These are phyloP conservation scores for Eilema caniola DNA, from an alignment of 2,888 invertebrate species.

Conservation along the genomic window DNA sequence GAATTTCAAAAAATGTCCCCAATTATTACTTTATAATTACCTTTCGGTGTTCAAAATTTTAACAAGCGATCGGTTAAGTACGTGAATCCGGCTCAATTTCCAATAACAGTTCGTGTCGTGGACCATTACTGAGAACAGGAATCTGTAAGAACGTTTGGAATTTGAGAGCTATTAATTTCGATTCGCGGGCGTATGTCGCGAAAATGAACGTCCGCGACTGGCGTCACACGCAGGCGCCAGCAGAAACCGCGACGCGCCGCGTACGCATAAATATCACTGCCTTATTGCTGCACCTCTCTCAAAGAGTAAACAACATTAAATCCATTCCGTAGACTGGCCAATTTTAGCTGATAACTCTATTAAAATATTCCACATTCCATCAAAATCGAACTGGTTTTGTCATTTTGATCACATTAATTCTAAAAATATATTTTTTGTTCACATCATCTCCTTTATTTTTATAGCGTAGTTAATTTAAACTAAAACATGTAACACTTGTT, in stretches of 20 bases:
- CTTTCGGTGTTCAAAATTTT: conserved; percentile 33
- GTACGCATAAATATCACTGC: conserved; percentile 55
- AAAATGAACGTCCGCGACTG: conserved; percentile 54
- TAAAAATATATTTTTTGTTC: conserved; percentile 46
- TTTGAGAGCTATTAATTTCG: conserved; percentile 77
- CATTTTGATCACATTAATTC: conserved; percentile 49
- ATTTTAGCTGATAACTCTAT: conserved; percentile 52
- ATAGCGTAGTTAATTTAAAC: conserved; percentile 23
- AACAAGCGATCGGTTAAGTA: conserved; percentile 23
- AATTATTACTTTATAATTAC: conserved; percentile 39
- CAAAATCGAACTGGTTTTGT: conserved; percentile 53
- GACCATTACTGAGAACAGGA: conserved; percentile 69
- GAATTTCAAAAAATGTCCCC: conserved; percentile 25
- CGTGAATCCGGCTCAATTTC: conserved; percentile 61
- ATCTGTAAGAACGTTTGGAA: conserved; percentile 73
- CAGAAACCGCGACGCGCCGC: conserved; percentile 52
- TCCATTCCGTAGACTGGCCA: conserved; percentile 40
- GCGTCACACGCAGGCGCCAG: conserved; percentile 72
- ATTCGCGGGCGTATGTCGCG: conserved; percentile 65
- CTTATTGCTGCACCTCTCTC: conserved; percentile 52
- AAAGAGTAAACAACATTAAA: conserved; percentile 54
- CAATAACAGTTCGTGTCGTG: conserved; percentile 57
- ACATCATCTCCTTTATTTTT: conserved; percentile 42
- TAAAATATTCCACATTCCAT: conserved; percentile 57
- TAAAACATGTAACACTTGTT: conserved; percentile 17